phyloP scores from a whole-genome alignment of 1,140 invertebrate species.

The Drosophila yakuba region DNA sequence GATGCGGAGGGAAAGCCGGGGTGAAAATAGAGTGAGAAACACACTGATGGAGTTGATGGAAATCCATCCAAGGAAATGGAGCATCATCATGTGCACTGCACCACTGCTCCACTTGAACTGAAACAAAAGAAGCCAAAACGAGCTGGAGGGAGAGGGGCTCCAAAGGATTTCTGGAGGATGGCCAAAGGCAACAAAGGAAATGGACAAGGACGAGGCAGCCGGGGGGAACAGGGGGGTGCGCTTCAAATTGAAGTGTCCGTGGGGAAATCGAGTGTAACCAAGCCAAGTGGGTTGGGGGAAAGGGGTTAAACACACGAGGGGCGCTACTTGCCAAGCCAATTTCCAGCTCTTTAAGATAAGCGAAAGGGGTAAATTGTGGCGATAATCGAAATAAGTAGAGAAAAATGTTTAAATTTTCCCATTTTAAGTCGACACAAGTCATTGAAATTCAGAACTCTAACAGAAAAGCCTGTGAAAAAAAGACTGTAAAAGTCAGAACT shows the following conservation, averaged over 20 bases:
- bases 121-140: slow-evolving; percentile 65
- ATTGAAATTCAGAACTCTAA: not conserved
- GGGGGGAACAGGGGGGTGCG: slow-evolving; percentile 1
- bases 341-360: slow-evolving; percentile 26
- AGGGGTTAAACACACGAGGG: slow-evolving; percentile 9
- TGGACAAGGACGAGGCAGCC: slow-evolving; percentile 1
- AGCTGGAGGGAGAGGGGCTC: slow-evolving; percentile 3
- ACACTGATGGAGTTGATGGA: slow-evolving; percentile 36
- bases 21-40: slow-evolving; percentile 7
- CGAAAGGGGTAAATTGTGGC: slow-evolving; percentile 2
- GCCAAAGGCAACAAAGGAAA: slow-evolving; percentile 46
- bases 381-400: not conserved
- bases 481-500: not conserved
- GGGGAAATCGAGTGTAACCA: slow-evolving; percentile 55
- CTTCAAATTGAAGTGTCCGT: slow-evolving; percentile 49
- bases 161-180: slow-evolving; percentile 36
- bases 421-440: not conserved
- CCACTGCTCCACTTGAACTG: slow-evolving; percentile 59
- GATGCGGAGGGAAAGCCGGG: not conserved
- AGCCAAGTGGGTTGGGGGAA: slow-evolving; percentile 8
- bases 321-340: slow-evolving; percentile 20
- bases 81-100: slow-evolving; percentile 56
- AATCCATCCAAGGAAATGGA: slow-evolving; percentile 62
- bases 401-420: not conserved
- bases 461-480: not conserved